Percentiles rank a stretch among this genome's conserved stretches.
These are phyloP conservation scores for Muscicapa adusta DNA, from an alignment of 2,113 vertebrate species.

Conservation along the genomic window DNA sequence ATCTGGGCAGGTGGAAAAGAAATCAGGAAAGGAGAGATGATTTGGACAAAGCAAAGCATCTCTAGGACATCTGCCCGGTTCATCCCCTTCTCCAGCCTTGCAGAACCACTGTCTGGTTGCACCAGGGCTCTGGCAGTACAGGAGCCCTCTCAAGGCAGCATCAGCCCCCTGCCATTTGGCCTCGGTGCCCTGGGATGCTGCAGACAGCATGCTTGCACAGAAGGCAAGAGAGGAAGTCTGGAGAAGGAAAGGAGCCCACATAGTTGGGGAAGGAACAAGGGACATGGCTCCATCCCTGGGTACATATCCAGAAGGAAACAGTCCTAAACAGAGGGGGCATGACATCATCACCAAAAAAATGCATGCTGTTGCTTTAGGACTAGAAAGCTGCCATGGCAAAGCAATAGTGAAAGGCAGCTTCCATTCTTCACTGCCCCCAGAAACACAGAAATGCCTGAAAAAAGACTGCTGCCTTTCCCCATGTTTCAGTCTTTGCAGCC, in stretches of 20 bases:
- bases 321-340: neutral
- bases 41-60: neutral
- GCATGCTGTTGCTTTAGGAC: neutral
- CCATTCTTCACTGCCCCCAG: neutral
- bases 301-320: neutral
- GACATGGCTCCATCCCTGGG: neutral
- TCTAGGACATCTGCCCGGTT: neutral
- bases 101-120: neutral
- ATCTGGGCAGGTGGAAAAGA: rapidly evolving
- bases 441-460: neutral
- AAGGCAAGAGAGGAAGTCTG: neutral
- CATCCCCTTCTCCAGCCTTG: neutral
- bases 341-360: neutral
- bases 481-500: neutral
- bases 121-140: neutral
- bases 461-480: neutral
- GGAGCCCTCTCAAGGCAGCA: neutral
- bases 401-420: neutral
- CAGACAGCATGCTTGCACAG: neutral
- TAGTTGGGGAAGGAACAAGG: neutral
- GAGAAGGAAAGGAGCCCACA: neutral
- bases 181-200: neutral
- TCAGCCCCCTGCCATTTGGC: neutral
- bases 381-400: neutral
- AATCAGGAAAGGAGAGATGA: neutral